These are phyloP conservation scores for Caenorhabditis becei DNA, from an alignment of 2,888 invertebrate species.

Conservation along the genomic window DNA sequence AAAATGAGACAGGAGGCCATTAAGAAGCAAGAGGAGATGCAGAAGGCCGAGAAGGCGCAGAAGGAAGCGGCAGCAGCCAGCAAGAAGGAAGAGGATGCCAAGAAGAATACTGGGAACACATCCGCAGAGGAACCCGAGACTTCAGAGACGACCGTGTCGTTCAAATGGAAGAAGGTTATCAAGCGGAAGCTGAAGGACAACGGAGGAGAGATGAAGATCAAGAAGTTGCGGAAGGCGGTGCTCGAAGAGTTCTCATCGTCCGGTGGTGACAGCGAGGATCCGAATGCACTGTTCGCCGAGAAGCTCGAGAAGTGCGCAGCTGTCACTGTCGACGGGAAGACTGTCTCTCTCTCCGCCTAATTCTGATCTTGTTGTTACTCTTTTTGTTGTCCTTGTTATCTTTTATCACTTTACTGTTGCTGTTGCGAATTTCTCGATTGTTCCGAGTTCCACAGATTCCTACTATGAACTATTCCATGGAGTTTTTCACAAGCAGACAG, in stretches of 20 bases:
- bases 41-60: constrained; percentile 56
- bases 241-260: constrained; percentile 48
- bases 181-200: constrained; percentile 72
- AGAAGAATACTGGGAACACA: neutral
- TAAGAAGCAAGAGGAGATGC: constrained; percentile 49
- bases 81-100: constrained; percentile 5
- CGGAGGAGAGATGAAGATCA: constrained; percentile 73
- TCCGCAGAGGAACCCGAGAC: constrained; percentile 13
- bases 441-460: neutral
- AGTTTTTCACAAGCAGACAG: too few relatives aligned
- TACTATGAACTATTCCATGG: neutral
- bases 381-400: constrained; percentile 9
- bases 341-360: constrained; percentile 26
- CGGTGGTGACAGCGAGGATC: constrained; percentile 42
- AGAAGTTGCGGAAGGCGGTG: constrained; percentile 62
- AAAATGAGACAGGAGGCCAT: constrained; percentile 69
- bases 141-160: constrained; percentile 24
- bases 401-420: constrained; percentile 17
- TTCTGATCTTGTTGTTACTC: neutral
- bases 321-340: constrained; percentile 63
- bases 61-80: constrained; percentile 37
- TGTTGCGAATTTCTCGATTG: neutral
- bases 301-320: constrained; percentile 68
- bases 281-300: constrained; percentile 58
- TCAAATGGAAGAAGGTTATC: constrained; percentile 76